Conservation (phyloP, 2,888 invertebrate genomes). For the Drosophila eohydei region DNA sequence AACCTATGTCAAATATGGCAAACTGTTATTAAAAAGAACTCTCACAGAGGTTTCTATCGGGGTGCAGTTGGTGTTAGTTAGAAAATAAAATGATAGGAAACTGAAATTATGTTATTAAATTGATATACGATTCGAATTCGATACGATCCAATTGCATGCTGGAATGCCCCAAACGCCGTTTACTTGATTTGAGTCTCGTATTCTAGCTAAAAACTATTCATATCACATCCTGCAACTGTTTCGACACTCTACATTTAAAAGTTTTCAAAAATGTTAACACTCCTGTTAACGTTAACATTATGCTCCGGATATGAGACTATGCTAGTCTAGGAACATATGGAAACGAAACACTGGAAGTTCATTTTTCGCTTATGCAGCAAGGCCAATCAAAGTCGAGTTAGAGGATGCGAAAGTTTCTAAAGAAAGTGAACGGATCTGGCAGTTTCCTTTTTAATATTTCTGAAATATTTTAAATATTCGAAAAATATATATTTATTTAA, state of each 20-base stretch:
- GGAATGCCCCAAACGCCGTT: constrained; percentile 31
- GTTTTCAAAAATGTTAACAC: neutral
- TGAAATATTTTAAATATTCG: neutral
- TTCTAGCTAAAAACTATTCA: neutral
- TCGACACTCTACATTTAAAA: neutral
- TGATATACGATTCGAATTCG: constrained; percentile 24
- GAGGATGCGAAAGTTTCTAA: neutral
- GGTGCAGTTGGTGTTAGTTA: constrained; percentile 43
- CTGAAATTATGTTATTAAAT: constrained; percentile 27
- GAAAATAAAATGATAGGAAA: constrained; percentile 44
- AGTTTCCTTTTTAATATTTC: neutral
- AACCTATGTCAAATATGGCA: constrained; percentile 86
- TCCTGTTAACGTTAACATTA: neutral
- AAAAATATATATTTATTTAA: neutral
- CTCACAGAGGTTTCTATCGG: neutral
- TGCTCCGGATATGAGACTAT: neutral
- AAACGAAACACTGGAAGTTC: neutral
- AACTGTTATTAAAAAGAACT: constrained; percentile 36
- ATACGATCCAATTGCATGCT: constrained; percentile 28
- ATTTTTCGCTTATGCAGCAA: neutral
- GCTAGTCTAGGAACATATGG: neutral
- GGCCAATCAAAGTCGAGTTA: neutral
- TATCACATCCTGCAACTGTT: neutral
- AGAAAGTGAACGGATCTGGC: neutral
- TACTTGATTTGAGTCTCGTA: constrained; percentile 49